Evolutionary conservation across 1,140 invertebrate species (phyloP), one percentile per base, ranked within the genome.

Genomic region (Anastrepha obliqua): DNA sequence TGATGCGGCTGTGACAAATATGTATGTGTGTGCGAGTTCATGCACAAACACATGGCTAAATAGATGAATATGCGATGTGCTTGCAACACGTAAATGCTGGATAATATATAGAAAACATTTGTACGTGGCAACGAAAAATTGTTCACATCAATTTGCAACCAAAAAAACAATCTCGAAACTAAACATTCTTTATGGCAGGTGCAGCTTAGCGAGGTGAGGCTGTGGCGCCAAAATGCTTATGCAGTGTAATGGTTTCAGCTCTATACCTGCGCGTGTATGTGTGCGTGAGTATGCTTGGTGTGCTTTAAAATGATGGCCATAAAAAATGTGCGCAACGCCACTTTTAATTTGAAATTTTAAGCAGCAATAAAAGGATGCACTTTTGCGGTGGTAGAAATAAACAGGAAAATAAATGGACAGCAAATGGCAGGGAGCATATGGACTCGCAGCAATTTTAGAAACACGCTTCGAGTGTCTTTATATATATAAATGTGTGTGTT

Each of bases 331-430:
- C 74, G 47, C 74, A 81, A 55, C 4, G 74, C 47, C 47, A 20
- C 74, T 51, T 81, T 81, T 81, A 81, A 81, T 81, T 81, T 81
- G 47, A 81, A 81, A 81, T 55, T 51, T 55, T 81, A 20, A 58
- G 47, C 47, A 42, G n/a, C 74, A 51, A 81, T 81, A 81, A 81
- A 29, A 81, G 3, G 17, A 55, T 55, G 47, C 74, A 55, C 74
- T 81, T 55, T 55, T 81, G 47, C 17, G 47, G n/a, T 29, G 74
- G 17, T 55, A 62, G 60, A 62, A 9, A 62, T 5, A 62, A 62
- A 62, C 6, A 55, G 6, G 5, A 55, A 3, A 55, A 7, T 70
- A 17, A 20, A 74, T 74, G 67, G 42, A 29, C 67, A n/a, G 39
- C 20, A 74, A 74, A 74, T 5, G 42, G 39, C 17, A 17, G 44